Evolutionary conservation across 2,888 invertebrate species (phyloP).

Genomic region (Oscheius myriophilus): DNA sequence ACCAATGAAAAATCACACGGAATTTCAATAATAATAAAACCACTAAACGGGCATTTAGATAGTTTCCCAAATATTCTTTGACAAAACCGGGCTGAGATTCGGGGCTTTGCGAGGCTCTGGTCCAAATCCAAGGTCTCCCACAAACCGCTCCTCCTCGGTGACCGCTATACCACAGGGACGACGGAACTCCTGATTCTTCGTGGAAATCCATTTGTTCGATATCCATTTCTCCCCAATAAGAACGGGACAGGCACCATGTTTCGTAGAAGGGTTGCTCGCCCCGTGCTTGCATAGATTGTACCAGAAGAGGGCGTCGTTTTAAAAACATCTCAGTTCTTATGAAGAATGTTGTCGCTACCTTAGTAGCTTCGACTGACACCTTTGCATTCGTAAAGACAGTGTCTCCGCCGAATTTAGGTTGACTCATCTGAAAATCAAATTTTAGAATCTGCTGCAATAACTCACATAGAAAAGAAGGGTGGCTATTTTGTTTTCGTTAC

Average conservation of each 20-base stretch:
- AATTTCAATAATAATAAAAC: not conserved
- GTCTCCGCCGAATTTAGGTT: conserved; percentile 96
- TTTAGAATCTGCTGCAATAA: conserved; percentile 30
- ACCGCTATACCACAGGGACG: conserved; percentile 74
- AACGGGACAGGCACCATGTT: conserved; percentile 97
- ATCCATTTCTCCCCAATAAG: conserved; percentile 90
- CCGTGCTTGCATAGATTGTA: conserved; percentile 89
- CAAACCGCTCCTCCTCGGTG: conserved; percentile 60
- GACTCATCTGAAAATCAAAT: conserved; percentile 83
- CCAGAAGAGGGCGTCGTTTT: conserved; percentile 94
- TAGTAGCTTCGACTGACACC: conserved; percentile 85
- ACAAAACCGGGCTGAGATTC: conserved; percentile 55
- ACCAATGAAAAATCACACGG: not conserved
- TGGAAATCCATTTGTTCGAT: conserved; percentile 92
- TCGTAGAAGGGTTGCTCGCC: conserved; percentile 87
- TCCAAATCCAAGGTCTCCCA: conserved; percentile 52
- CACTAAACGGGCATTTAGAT: conserved; percentile 14
- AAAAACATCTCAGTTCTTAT: conserved; percentile 17
- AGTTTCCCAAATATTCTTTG: conserved; percentile 46
- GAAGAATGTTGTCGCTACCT: conserved; percentile 71
- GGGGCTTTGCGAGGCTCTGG: conserved; percentile 59
- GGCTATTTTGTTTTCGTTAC: conserved; percentile 91
- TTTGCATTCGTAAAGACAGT: conserved; percentile 93
- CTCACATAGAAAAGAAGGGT: conserved; percentile 95
- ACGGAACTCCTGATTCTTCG: conserved; percentile 77